A percentile compares a stretch with the other conserved stretches of the same genome.
These are phyloP conservation scores for Diachrysia chrysitis DNA, from an alignment of 2,888 invertebrate species.

Conservation along the genomic window DNA sequence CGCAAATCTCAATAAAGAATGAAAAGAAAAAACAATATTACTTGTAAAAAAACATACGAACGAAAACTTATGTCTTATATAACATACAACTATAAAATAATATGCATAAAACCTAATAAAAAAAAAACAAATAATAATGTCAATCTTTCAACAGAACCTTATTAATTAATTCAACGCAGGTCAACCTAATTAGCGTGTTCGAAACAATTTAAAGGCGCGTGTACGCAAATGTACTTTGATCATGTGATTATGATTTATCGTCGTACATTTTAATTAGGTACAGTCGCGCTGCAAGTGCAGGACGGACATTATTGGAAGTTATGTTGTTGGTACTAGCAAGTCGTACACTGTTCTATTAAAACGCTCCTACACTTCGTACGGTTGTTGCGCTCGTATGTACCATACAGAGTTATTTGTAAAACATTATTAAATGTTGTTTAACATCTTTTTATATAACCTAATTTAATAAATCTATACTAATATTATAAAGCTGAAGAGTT, in stretches of 20 bases:
- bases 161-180: slow-evolving; percentile 44
- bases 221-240: slow-evolving; percentile 59
- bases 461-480: no score
- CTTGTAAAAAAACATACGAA: no score
- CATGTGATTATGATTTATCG: slow-evolving; percentile 64
- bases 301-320: slow-evolving; percentile 46
- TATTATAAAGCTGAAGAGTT: no score
- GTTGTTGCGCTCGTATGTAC: slow-evolving; percentile 11
- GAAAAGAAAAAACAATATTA: no score
- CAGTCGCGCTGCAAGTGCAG: slow-evolving; percentile 52
- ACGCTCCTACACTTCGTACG: background rate
- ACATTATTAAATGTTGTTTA: no score
- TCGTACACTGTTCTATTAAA: slow-evolving; percentile 30
- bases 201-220: slow-evolving; percentile 64
- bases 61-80: no score
- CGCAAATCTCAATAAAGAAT: no score
- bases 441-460: no score
- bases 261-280: slow-evolving; percentile 53
- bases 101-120: no score
- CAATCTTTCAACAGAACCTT: slow-evolving; percentile 51
- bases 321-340: slow-evolving; percentile 12
- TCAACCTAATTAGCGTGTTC: slow-evolving; percentile 64
- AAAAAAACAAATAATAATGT: no score
- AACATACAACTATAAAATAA: no score
- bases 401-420: background rate